Evolutionary conservation across 2,888 invertebrate genomes (phyloP), one percentile per base, ranked within the genome.

Genomic region (Gryllus longicercus): DNA sequence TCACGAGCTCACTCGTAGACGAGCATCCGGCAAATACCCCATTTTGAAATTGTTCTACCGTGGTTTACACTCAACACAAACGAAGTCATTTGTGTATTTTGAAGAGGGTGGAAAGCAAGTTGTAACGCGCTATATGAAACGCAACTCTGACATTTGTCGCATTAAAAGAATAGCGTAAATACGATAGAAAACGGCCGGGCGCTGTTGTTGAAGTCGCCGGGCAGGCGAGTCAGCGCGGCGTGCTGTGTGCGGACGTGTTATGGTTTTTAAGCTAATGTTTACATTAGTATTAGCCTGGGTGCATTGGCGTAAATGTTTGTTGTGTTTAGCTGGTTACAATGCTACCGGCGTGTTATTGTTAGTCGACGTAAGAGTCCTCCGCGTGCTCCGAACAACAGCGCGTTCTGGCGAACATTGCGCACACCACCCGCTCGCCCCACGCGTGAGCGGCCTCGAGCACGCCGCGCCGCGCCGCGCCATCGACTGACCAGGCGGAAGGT

Each of bases 261-360:
- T 63, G 63, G 63, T 63, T 63, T 63, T 63, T 63, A 63, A 63
- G 63, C 63, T n/a, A 63, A 18, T 63, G 63, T 63, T 63, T 63
- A 63, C 63, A 63, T 63, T 63, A 63, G 63, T 63, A 63, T 63
- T 63, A 63, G 63, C 63, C 63, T 63, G 63, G 16, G 63, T 63
- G 63, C 63, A 16, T 63, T n/a, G 63, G n/a, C 63, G 63, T 63
- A 63, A 63, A 63, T 63, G 63, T 63, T 63, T 63, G 63, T 63
- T 63, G n/a, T 63, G 63, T 63, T 63, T 63, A 63, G 63, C 63
- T n/a, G 63, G 63, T 63, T 63, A 63, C 63, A 63, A 63, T 63
- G 63, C 63, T 63, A 18, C 63, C n/a, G n/a, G 63, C 63, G 63
- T 63, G 63, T 63, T 63, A 63, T 63, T 63, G 63, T 63, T 63